A percentile compares a stretch with the other conserved stretches of the same genome.
Conservation (phyloP, 2,113 vertebrate species). For the Lepidothrix coronata region DNA sequence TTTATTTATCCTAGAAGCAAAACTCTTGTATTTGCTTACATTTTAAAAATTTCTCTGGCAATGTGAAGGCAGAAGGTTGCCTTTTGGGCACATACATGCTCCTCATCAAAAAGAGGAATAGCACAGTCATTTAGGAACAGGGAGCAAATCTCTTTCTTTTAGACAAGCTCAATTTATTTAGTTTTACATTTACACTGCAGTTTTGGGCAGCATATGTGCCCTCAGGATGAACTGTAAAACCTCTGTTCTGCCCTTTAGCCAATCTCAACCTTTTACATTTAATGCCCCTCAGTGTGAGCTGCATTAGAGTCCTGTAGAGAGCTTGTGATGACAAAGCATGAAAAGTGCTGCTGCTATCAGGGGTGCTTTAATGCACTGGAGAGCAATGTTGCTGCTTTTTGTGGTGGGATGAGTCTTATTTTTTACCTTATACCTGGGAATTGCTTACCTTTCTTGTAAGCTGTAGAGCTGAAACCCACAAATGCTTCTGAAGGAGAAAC, state of each 20-base stretch:
- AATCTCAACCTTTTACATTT: not conserved
- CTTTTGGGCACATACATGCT: not conserved
- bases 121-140: not conserved
- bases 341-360: not conserved
- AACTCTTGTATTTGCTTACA: slow-evolving; percentile 16
- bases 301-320: not conserved
- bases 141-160: not conserved
- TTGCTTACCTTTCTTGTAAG: not conserved
- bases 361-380: not conserved
- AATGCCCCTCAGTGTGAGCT: not conserved
- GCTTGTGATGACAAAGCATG: not conserved
- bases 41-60: not conserved
- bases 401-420: not conserved
- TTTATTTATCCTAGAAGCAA: not conserved
- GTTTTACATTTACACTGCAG: not conserved
- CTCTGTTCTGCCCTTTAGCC: not conserved
- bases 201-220: not conserved
- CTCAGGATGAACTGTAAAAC: not conserved
- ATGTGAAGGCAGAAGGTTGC: not conserved
- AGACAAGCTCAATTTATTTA: not conserved
- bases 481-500: not conserved
- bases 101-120: not conserved
- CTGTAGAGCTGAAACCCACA: not conserved
- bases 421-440: not conserved
- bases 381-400: not conserved